Evolutionary conservation across 2,888 invertebrate genomes (phyloP), one percentile per base, ranked within the genome.

Genomic region (Erebia aethiops): DNA sequence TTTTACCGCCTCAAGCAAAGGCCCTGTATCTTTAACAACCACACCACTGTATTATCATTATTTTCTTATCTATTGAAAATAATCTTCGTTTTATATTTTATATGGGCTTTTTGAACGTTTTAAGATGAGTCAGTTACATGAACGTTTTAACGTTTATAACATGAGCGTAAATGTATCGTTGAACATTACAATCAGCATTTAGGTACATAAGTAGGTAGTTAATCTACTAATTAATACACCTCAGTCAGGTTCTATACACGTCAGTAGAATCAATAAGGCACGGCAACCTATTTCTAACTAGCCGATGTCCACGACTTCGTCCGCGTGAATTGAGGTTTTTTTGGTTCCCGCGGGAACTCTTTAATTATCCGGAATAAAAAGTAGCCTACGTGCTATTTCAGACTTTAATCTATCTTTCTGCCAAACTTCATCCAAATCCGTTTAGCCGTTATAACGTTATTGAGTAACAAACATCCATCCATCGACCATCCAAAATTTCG

Each of bases 171-270:
- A 60, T 60, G 43, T 11, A 43, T 13, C 35, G 5, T 14, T 14
- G 43, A 60, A 43, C 10, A 35, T 58, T 14, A n/a, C 35, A 58
- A 58, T 58, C 16, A 41, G 58, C n/a, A 58, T 58, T 41, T 58
- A 58, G 14, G n/a, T 35, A 21, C 16, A 41, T 35, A 58, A 58
- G 14, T 10, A 14, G 13, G n/a, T n/a, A 14, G 3, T 41, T 9
- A 7, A 35, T n/a, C 10, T 14, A 41, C 16, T 41, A 41, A 58
- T n/a, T 21, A 58, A 58, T 41, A 58, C 41, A n/a, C n/a, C 58
- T 58, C 58, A 58, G 9, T 58, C 58, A 58, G 57, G 57, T 14
- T 57, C 14, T 57, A 16, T 18, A 2, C 1, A 10, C 18, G 16
- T 46, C 11, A 13, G 46, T 46, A 46, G 11, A 46, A 46, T 46